A percentile compares a stretch with the other conserved stretches of the same genome.
These are phyloP conservation scores for Himantopus leucocephalus DNA, from an alignment of 2,113 vertebrate species.

Conservation along the genomic window DNA sequence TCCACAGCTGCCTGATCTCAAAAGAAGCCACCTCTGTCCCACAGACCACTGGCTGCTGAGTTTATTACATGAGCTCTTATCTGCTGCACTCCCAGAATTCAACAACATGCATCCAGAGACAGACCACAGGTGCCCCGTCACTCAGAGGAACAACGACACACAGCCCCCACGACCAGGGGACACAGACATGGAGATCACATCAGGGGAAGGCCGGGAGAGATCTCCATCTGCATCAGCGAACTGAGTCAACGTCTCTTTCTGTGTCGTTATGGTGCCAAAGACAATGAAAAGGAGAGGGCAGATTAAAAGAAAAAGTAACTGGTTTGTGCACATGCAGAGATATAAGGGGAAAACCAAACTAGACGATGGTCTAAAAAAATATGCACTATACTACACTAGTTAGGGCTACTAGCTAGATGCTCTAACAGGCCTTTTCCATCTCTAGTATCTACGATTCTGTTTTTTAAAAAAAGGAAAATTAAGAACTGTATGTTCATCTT, in stretches of 20 bases:
- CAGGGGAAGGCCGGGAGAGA: background rate
- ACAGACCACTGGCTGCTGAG: background rate
- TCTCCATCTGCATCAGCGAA: background rate
- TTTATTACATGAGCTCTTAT: background rate
- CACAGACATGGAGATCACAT: background rate
- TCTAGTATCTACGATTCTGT: background rate
- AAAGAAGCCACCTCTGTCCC: background rate
- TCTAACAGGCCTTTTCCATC: background rate
- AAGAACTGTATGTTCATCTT: background rate
- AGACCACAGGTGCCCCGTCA: background rate
- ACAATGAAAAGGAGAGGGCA: background rate
- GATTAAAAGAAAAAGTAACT: background rate
- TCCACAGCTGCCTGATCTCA: background rate
- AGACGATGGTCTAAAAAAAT: background rate
- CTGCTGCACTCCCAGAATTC: background rate
- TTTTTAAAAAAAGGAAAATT: background rate
- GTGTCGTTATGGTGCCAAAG: background rate
- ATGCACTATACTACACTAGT: background rate
- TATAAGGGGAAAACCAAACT: background rate
- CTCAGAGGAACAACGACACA: background rate
- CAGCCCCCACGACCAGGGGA: background rate
- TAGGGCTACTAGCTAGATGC: background rate
- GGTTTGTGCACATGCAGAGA: background rate
- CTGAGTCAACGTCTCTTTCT: background rate
- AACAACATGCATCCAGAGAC: background rate